Base-by-base conservation (phyloP, 2,797 vertebrate genomes). In the Mallotus villosus region DNA sequence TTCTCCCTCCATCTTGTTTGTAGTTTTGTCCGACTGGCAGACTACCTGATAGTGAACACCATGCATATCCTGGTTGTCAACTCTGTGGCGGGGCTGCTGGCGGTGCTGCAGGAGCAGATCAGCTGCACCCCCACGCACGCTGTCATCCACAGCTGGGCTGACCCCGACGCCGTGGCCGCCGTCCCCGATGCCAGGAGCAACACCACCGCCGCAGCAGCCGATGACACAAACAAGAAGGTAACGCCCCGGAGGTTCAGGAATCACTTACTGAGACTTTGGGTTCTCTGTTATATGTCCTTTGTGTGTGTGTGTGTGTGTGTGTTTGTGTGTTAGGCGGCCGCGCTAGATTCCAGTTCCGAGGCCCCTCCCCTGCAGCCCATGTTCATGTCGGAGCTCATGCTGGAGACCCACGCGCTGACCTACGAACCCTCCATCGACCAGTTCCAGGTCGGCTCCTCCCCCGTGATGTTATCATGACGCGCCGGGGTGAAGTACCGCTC, bases 1-100 rank as follows among this genome's bases (percentile, higher is more conserved):
- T 67, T 5, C 0, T 75, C 46, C 51, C 57, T 46, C 51, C 53
- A 46, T 2, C 25, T 63, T 29, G 61, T 9, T 63, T 32, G 5
- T 67, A 97, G 96, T 85, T 96, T 97, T 83, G 92, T 96, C 76
- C 93, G 91, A 70, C 90, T 96, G 57, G 90, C 93, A 71, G 95
- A 97, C 84, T 94, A 94, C 81, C 70, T 96, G 80, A 92, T 97
- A 16, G 78, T 93, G 75, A 93, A 87, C 81, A 93, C 93, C 12
- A 79, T 96, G 90, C 94, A 95, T 67, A 62, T 81, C 58, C 74
- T 95, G 75, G 87, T 93, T 68, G 89, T 92, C 34, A 94, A 93
- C 76, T 91, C 93, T 19, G 88, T 92, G 72, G 84, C 75, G 68
- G 82, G 81, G 24, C 82, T 96, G 37, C 83, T 95, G 76, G 86